These are phyloP conservation scores for Acleris laterana DNA, from an alignment of 2,888 invertebrate species.

Conservation along the genomic window DNA sequence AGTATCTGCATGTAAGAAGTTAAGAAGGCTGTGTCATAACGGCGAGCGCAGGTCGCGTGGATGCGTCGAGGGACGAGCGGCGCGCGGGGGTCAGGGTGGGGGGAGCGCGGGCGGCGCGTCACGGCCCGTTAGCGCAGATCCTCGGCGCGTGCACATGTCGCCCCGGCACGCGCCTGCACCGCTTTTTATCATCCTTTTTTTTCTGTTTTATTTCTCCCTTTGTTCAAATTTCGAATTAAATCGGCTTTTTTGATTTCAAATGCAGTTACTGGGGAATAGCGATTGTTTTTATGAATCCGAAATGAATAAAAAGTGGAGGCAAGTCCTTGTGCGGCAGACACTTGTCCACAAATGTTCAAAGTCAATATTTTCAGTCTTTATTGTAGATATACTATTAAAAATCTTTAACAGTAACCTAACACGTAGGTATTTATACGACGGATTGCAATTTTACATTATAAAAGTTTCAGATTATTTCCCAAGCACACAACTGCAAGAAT, in stretches of 20 bases:
- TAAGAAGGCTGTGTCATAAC: constrained; percentile 31
- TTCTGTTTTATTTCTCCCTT: constrained; percentile 76
- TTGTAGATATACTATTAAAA: too few species aligned
- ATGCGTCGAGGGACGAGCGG: constrained; percentile 34
- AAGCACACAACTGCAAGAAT: constrained; percentile 6
- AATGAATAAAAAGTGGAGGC: constrained; percentile 21
- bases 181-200: constrained; percentile 74
- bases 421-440: too few species aligned
- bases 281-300: constrained; percentile 39
- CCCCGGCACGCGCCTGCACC: constrained; percentile 79
- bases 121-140: constrained; percentile 76
- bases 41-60: constrained; percentile 44
- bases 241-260: constrained; percentile 54
- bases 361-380: too few species aligned
- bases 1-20: too few species aligned
- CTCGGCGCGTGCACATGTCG: constrained; percentile 82
- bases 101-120: constrained; percentile 53
- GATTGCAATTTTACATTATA: too few species aligned
- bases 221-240: constrained; percentile 71
- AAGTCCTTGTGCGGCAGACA: neutral
- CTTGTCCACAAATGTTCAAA: too few species aligned
- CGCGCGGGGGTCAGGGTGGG: constrained; percentile 23
- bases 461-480: too few species aligned
- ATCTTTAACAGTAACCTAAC: too few species aligned
- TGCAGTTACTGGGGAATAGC: constrained; percentile 55